Percentiles rank a stretch among this genome's conserved stretches.
Conservation (phyloP, 2,113 vertebrate species). For the Vulpes ferrilata region DNA sequence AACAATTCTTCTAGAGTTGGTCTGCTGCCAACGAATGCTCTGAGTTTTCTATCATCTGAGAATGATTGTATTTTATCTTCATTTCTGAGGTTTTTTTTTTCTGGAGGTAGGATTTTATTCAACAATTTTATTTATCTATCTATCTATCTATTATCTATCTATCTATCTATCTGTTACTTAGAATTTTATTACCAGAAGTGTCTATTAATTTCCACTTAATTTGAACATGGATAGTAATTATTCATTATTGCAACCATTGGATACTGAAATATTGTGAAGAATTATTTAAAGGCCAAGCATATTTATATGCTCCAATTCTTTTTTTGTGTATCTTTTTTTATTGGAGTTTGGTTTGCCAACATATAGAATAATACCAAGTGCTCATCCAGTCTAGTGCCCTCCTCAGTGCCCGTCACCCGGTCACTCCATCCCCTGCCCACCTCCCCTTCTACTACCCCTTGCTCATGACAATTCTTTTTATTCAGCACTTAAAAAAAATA, state of each 20-base stretch:
- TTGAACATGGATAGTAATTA: background rate
- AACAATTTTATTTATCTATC: too few relatives aligned
- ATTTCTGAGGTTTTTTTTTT: background rate
- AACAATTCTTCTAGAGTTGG: background rate
- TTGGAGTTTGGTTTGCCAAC: too few relatives aligned
- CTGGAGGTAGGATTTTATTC: too few relatives aligned
- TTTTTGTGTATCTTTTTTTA: too few relatives aligned
- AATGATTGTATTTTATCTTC: background rate
- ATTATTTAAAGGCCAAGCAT: background rate
- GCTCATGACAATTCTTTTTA: too few relatives aligned
- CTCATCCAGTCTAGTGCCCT: too few relatives aligned
- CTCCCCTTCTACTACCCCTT: too few relatives aligned
- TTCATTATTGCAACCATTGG: background rate
- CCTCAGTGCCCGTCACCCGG: too few relatives aligned
- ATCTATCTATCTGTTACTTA: background rate
- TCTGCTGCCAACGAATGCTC: background rate
- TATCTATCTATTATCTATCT: too few relatives aligned
- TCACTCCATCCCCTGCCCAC: too few relatives aligned
- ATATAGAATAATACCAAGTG: too few relatives aligned
- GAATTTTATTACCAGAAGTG: conserved; percentile 14
- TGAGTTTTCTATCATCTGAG: background rate
- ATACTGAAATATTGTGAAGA: background rate
- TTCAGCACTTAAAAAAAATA: too few relatives aligned
- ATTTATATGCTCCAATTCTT: background rate
- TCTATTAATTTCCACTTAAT: background rate